Conservation (phyloP, 2,113 vertebrate genomes). For the Thunnus thynnus region DNA sequence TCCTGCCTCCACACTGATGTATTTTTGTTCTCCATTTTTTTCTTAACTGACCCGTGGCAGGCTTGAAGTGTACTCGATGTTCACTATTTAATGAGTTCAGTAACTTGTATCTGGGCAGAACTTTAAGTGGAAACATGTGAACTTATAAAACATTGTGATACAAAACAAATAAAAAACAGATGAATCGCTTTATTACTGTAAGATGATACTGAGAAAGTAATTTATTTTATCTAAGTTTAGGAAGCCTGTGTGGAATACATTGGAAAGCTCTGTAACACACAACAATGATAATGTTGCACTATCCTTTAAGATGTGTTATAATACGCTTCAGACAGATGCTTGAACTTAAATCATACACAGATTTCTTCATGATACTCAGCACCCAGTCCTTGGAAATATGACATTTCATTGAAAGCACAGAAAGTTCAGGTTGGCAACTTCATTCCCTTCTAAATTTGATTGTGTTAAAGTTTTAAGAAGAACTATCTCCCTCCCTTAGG, state of each 20-base stretch:
- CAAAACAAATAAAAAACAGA: constrained; percentile 2
- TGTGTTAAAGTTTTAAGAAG: background rate
- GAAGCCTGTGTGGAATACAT: background rate
- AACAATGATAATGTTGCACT: background rate
- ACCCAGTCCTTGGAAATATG: constrained; percentile 1
- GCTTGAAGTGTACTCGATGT: constrained; percentile 7
- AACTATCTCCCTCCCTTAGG: background rate
- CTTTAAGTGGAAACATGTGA: constrained; percentile 5
- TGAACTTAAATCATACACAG: constrained; percentile 16
- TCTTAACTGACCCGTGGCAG: background rate
- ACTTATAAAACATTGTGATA: constrained; percentile 9
- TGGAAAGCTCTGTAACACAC: background rate
- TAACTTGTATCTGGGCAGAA: constrained; percentile 18
- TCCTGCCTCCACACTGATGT: background rate
- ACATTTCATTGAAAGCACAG: background rate
- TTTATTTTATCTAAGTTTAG: background rate
- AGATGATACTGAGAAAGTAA: background rate
- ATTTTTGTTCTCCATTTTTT: background rate
- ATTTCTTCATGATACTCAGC: background rate
- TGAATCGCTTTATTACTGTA: constrained; percentile 11
- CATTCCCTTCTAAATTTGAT: background rate
- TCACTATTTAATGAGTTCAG: constrained; percentile 43
- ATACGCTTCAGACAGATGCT: constrained; percentile 16
- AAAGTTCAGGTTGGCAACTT: constrained; percentile 4
- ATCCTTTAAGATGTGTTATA: background rate